Base-by-base conservation (phyloP, 2,888 invertebrate genomes). In the Leptarthrus brevirostris region DNA sequence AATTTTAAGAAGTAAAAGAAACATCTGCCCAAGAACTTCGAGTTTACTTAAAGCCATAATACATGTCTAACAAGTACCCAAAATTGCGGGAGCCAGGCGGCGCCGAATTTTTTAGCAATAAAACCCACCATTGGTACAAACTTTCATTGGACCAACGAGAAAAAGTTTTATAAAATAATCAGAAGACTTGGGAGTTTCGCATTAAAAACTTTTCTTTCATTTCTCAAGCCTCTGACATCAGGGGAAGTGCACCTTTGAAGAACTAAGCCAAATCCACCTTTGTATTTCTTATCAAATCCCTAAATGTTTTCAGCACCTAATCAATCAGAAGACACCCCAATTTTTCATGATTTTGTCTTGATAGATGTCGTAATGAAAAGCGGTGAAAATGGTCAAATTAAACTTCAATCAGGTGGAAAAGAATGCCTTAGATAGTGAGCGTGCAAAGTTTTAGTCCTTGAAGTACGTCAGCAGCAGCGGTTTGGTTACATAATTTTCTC, bases 291-390 rank as follows among this genome's bases (percentile, higher is more conserved):
- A n/a, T 30, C 30, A 30, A 30, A 30, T 30, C 61, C 20, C 20
- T 61, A 4, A 12, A 47, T 6, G 12, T 12, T 47, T 47, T 16
- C 61, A 40, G 36, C 20, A 61, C 34, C 16, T 18, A 66, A 66
- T 66, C 66, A 66, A 66, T 66, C 26, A 24, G 26, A 47, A 36
- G 24, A 47, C 44, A 66, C 14, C 47, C 8, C 47, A 47, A 49
- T 66, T 66, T 66, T 49, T 49, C 66, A 18, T 10, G 24, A 66
- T 66, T 26, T 66, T 66, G 66, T 49, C 47, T 66, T 49, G 66
- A 66, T 66, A 47, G 47, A 66, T 49, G 44, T 49, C 61, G 12
- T 20, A 14, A 34, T 8, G 61, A 20, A 34, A 61, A 61, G 36
- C 0, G 34, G 16, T 36, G 5, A 36, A 18, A 20, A 53, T 18